A percentile compares a stretch with the other conserved stretches of the same genome.
Evolutionary conservation across 2,888 invertebrate genomes (phyloP).

Genomic region (Scaptomyza parva): DNA sequence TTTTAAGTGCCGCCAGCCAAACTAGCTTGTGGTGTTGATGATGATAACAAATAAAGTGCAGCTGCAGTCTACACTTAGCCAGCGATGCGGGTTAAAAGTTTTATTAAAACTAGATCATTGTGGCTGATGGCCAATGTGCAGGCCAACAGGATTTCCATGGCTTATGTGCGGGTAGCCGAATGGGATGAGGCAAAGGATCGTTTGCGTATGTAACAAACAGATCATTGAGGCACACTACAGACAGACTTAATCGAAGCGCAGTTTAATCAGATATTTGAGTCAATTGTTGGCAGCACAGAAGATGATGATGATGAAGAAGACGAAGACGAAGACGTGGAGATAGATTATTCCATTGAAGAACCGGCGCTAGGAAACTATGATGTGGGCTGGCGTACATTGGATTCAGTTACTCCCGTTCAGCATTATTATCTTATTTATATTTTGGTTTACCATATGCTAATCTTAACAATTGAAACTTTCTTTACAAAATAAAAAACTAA

Average conservation of each 20-base stretch:
- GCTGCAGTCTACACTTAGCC: neutral
- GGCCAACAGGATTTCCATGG: constrained; percentile 1
- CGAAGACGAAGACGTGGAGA: neutral
- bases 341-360: neutral
- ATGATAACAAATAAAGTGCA: no score
- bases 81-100: neutral
- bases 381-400: constrained; percentile 24
- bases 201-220: constrained; percentile 14
- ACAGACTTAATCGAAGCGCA: constrained; percentile 11
- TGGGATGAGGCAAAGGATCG: constrained; percentile 15
- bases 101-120: constrained; percentile 6
- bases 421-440: no score
- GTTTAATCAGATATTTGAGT: constrained; percentile 9
- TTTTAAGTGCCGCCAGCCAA: no score
- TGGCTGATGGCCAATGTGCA: constrained; percentile 5
- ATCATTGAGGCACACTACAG: constrained; percentile 33
- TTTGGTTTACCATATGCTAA: no score
- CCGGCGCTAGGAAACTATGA: neutral
- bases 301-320: neutral
- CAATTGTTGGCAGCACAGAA: neutral
- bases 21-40: no score
- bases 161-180: constrained; percentile 17
- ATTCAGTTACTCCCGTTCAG: constrained; percentile 29
- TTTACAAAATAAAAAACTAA: no score
- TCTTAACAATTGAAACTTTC: constrained; percentile 24